Evolutionary conservation across 2,888 invertebrate species (phyloP), one percentile per base, ranked within the genome.

Genomic region (Agrochola lota): DNA sequence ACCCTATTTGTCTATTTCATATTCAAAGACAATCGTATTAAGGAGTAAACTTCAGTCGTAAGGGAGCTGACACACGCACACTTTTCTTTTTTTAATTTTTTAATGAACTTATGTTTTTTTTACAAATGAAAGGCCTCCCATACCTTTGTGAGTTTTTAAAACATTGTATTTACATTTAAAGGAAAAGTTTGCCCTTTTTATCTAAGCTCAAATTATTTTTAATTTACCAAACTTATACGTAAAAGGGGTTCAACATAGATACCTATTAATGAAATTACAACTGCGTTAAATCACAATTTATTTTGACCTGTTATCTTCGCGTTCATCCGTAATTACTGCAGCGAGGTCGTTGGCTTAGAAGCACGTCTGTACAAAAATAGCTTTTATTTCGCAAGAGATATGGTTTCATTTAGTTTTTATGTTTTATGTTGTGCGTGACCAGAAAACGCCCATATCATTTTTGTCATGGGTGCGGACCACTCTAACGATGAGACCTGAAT

Each of bases 371-470:
- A 84, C 87, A 68, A 93, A 92, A 92, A 90, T 89, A 92, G 90
- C 87, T 90, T 91, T 90, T 93, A 90, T 91, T 88, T 80, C 82
- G 73, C 81, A 75, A 81, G 76, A 71, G 80, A 83, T 89, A 93
- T 84, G 88, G 92, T 88, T 88, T 89, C 86, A 87, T 90, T 91
- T 91, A 80, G 80, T 81, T 78, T 77, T 80, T 69, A 85, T 69
- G 80, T 86, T 81, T 83, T 84, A 62, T 66, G 81, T 85, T 91
- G 92, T 94, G 95, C 95, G 95, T 95, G 95, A 94, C 94, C 83
- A 90, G 91, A 91, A 92, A 92, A 93, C 93, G 93, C 94, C 94
- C 94, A 92, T 93, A 91, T 94, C 91, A 93, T 94, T 94, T 92
- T 91, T 88, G 91, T 91, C 87, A 90, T 91, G 93, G 94, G 94